These are phyloP conservation scores for Rhegmatorhina hoffmannsi DNA, from an alignment of 2,113 vertebrate species.

Conservation along the genomic window DNA sequence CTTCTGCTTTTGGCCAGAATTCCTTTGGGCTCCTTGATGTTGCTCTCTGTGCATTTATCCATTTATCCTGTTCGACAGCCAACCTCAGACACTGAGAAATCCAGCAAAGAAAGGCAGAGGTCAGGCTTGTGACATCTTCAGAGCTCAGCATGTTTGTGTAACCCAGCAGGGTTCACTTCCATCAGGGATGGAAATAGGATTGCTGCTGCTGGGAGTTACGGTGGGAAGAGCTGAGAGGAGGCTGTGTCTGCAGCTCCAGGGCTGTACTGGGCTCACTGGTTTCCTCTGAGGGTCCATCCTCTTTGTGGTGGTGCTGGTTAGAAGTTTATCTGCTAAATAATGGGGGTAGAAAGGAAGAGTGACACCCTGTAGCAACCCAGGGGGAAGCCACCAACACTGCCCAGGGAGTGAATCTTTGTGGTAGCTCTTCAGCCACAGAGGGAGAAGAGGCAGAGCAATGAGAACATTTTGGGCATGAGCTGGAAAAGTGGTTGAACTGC, in stretches of 20 bases:
- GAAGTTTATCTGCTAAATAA: not conserved
- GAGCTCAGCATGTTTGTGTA: constrained; percentile 60
- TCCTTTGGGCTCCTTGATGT: constrained; percentile 34
- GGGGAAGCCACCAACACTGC: not conserved
- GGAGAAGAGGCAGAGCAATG: not conserved
- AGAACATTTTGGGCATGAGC: accelerated
- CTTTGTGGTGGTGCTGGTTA: not conserved
- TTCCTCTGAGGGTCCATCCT: not conserved
- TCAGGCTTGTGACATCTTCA: constrained; percentile 64
- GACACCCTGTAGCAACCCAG: not conserved
- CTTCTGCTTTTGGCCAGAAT: constrained; percentile 9
- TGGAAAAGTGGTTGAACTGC: not conserved
- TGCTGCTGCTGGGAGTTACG: not conserved
- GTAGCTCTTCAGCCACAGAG: not conserved
- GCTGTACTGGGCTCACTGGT: not conserved
- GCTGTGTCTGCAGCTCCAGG: not conserved
- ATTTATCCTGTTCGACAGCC: constrained; percentile 44
- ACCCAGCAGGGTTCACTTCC: constrained; percentile 64
- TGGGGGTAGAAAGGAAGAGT: not conserved
- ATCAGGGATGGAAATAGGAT: constrained; percentile 1
- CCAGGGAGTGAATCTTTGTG: not conserved
- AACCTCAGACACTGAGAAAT: constrained; percentile 7
- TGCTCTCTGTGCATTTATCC: not conserved
- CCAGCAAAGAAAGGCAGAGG: constrained; percentile 56
- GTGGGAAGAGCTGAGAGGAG: not conserved